Conservation (phyloP, 2,888 invertebrate species). For the Itoplectis maculator region DNA sequence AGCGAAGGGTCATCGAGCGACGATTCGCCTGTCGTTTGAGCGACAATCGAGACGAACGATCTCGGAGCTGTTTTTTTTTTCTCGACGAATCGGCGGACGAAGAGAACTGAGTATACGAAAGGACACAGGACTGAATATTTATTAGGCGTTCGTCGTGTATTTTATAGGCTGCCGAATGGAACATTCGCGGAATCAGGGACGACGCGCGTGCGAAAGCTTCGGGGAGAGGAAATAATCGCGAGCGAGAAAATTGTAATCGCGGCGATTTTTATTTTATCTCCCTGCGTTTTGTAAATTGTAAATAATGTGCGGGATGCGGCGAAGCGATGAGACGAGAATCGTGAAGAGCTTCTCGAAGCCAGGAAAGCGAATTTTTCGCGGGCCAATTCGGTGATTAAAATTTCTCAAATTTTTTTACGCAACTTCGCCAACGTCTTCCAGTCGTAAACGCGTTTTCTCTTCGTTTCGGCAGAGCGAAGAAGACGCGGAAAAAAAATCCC, state of each 20-base stretch:
- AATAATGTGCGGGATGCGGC: constrained; percentile 65
- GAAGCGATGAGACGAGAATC: constrained; percentile 37
- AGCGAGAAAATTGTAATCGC: constrained; percentile 38
- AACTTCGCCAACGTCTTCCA: constrained; percentile 8
- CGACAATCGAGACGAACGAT: constrained; percentile 26
- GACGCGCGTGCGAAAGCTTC: constrained; percentile 4
- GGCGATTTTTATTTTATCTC: constrained; percentile 67
- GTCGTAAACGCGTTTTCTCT: constrained; percentile 7
- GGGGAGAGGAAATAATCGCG: constrained; percentile 25
- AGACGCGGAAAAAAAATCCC: constrained; percentile 23
- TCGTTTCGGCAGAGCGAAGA: constrained; percentile 26
- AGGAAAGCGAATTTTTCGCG: not conserved
- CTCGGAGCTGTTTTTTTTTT: constrained; percentile 33
- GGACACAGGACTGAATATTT: constrained; percentile 75
- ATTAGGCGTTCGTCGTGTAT: constrained; percentile 68
- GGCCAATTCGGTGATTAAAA: not conserved
- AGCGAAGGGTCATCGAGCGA: constrained; percentile 36
- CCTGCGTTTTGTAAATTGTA: constrained; percentile 70
- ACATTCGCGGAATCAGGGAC: constrained; percentile 22
- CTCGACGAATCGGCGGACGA: constrained; percentile 68
- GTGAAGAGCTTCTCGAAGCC: constrained; percentile 3
- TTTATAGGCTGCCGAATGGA: constrained; percentile 53
- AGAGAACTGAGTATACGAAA: constrained; percentile 76
- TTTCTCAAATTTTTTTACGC: not conserved
- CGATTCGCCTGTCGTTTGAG: constrained; percentile 10